Base-by-base conservation (phyloP, 1,140 invertebrate species). In the Bombus turneri region DNA sequence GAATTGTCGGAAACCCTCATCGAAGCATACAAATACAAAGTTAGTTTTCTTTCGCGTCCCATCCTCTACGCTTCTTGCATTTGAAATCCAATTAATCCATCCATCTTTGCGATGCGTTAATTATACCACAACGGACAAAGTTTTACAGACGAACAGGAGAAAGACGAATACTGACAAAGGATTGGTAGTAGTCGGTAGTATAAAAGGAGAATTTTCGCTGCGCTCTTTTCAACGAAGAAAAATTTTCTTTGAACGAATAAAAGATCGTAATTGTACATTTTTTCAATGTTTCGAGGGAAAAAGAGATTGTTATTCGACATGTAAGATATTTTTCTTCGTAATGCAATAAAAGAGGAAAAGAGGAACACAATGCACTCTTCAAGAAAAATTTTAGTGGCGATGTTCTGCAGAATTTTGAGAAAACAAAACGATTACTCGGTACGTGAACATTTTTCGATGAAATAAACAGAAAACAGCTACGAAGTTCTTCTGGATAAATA, bases 21-120 rank as follows among this genome's bases (percentile, higher is more conserved):
- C 34, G 22, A 68, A 15, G 8, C n/a, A 15, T 22, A 22, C 37
- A 34, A 53, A 0, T 37, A 75, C 9, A 53, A 34, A 57, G 8
- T 57, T 9, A 10, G 18, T 6, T n/a, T 34, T 34, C 31, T 18
- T 10, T 68, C 22, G 3, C 8, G 18, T 6, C 34, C 10, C 15
- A 22, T 13, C 31, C 0, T 69, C 3, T 6, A 28, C 18, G 25
- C 2, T 28, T 22, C 37, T 39, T 9, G 3, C 13, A 9, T 13
- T 18, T 31, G 1, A 37, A n/a, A 18, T 53, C 8, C 1, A 34
- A 53, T 37, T 43, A 87, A 62, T 62, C 4, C 10, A n/a, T 62
- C 28, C 59, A 62, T n/a, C 59, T 87, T 90, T 90, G 86, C 72
- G 86, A 87, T 81, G 43, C 34, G 69, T 86, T 83, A 12, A 82